Conservation (phyloP, 35 echinoderm and acorn worm genomes). For the Diadema setosum region DNA sequence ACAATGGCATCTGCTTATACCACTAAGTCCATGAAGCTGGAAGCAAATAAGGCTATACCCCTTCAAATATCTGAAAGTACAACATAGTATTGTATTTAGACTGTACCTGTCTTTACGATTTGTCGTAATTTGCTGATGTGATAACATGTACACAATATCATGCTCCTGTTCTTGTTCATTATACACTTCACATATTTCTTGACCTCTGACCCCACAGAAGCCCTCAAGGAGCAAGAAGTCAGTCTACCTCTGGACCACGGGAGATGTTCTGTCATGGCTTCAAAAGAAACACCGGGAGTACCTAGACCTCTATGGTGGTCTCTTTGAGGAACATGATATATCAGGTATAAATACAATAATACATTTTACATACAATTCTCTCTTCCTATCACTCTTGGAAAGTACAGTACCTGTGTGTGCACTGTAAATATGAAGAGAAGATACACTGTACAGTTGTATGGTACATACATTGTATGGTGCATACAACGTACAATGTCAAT, state of each 20-base stretch:
- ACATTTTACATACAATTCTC: background rate
- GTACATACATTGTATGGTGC: too few relatives aligned
- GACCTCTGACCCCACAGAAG: background rate
- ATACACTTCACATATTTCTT: background rate
- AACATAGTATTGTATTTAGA: too few relatives aligned
- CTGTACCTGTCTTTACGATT: too few relatives aligned
- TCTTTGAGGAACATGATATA: background rate
- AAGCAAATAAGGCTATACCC: too few relatives aligned
- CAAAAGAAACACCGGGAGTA: conserved; percentile 3
- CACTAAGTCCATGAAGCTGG: too few relatives aligned
- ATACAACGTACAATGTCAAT: too few relatives aligned
- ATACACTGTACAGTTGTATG: too few relatives aligned
- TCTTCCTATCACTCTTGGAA: too few relatives aligned
- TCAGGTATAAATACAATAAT: background rate
- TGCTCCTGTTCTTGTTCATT: background rate
- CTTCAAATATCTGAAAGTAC: too few relatives aligned
- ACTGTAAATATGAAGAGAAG: too few relatives aligned
- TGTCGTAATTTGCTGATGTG: background rate
- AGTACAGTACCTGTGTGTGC: too few relatives aligned
- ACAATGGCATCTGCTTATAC: too few relatives aligned
- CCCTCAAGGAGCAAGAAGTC: background rate
- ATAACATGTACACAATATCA: background rate
- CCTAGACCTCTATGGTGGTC: background rate
- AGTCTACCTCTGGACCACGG: background rate
- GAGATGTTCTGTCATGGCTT: background rate